Percentiles rank a stretch among this genome's conserved stretches.
These are phyloP conservation scores for Phocoena phocoena DNA, from an alignment of 2,113 vertebrate genomes.

Conservation along the genomic window DNA sequence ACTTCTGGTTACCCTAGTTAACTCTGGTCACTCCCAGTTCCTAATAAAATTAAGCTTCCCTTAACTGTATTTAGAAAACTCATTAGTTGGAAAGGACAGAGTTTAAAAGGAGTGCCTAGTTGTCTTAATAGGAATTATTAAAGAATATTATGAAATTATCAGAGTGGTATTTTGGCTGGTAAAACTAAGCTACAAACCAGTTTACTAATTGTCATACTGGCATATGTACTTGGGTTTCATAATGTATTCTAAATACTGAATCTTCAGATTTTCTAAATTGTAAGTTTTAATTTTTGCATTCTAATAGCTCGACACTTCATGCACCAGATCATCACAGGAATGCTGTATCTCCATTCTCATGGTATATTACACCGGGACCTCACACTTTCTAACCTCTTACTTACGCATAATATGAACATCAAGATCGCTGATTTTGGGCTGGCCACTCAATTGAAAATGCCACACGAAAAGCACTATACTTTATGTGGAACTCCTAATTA, in stretches of 20 bases:
- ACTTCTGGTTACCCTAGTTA: constrained; percentile 11
- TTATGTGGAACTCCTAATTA: constrained; percentile 99
- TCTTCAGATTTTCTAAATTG: constrained; percentile 20
- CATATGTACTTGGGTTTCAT: not conserved
- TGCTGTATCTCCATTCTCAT: constrained; percentile 98
- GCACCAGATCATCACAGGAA: constrained; percentile 96
- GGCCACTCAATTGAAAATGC: constrained; percentile 95
- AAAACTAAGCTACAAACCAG: not conserved
- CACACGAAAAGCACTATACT: constrained; percentile 97
- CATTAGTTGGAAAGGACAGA: not conserved
- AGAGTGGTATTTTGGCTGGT: not conserved
- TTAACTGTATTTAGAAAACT: not conserved
- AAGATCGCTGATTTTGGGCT: constrained; percentile 98
- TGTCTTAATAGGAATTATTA: constrained; percentile 7
- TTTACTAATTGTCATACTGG: not conserved
- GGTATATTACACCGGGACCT: constrained; percentile 98
- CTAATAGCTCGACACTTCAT: constrained; percentile 93
- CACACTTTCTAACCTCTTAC: constrained; percentile 95
- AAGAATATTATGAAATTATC: not conserved
- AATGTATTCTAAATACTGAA: not conserved
- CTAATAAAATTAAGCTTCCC: constrained; percentile 28
- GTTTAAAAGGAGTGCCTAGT: not conserved
- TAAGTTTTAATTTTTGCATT: constrained; percentile 3
- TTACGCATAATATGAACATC: constrained; percentile 94
- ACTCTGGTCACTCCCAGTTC: not conserved